A percentile compares a stretch with the other conserved stretches of the same genome.
Conservation (phyloP, 2,888 invertebrate species). For the Sinopyrophorus schimmeli region DNA sequence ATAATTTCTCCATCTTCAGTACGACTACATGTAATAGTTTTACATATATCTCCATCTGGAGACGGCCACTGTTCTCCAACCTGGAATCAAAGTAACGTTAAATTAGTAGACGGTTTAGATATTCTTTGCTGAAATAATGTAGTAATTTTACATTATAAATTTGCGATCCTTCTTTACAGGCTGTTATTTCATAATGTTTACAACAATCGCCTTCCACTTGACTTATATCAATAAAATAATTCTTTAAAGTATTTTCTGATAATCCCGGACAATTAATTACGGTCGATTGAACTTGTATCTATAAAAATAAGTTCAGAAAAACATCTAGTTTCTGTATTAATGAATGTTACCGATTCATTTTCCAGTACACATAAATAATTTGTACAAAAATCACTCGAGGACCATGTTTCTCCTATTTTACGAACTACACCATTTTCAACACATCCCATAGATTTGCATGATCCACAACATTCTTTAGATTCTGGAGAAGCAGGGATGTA, state of each 20-base stretch:
- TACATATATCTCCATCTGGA: constrained; percentile 61
- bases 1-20: constrained; percentile 57
- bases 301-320: constrained; percentile 4
- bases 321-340: no score
- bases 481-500: constrained; percentile 53
- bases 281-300: constrained; percentile 57
- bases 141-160: constrained; percentile 58
- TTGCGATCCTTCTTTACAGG: constrained; percentile 59
- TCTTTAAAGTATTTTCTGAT: constrained; percentile 50
- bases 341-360: constrained; percentile 54
- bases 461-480: constrained; percentile 65
- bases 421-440: constrained; percentile 58
- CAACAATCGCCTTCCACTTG: constrained; percentile 62
- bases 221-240: constrained; percentile 59
- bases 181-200: constrained; percentile 57
- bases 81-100: no score
- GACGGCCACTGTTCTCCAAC: constrained; percentile 62
- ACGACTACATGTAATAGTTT: constrained; percentile 59
- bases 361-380: constrained; percentile 61
- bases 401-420: constrained; percentile 62
- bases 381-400: constrained; percentile 64
- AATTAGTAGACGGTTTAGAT: no score
- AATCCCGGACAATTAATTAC: constrained; percentile 60
- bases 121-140: no score
- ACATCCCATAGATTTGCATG: constrained; percentile 62